A percentile compares a stretch with the other conserved stretches of the same genome.
Evolutionary conservation across 2,113 vertebrate species (phyloP).

Genomic region (Callaeas wilsoni): DNA sequence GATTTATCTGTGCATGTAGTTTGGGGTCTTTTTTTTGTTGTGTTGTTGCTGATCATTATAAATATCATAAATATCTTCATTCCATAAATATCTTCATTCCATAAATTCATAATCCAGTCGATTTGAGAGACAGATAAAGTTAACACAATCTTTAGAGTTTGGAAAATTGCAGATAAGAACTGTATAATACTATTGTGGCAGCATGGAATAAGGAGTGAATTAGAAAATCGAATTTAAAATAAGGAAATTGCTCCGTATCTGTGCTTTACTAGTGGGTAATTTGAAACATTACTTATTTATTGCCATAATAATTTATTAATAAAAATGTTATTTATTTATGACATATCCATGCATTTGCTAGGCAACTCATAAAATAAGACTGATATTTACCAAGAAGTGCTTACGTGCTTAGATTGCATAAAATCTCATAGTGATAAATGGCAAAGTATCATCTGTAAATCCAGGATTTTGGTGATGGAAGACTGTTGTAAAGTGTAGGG

Average conservation of each 20-base stretch:
- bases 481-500: not conserved
- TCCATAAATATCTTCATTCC: not conserved
- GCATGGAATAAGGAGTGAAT: not conserved
- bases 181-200: not conserved
- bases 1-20: not conserved
- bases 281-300: slow-evolving; percentile 39
- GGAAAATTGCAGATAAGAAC: not conserved
- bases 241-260: not conserved
- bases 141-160: not conserved
- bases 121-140: not conserved
- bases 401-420: not conserved
- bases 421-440: not conserved
- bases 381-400: not conserved
- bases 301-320: slow-evolving; percentile 39
- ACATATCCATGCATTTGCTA: not conserved
- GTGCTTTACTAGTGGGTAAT: not conserved
- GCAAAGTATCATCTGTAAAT: not conserved
- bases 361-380: not conserved
- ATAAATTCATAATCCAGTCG: not conserved
- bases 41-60: not conserved
- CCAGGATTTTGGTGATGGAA: not conserved
- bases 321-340: slow-evolving; percentile 43
- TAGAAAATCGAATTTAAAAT: slow-evolving; percentile 8
- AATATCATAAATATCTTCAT: not conserved
- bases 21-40: not conserved